Percentiles rank a stretch among this genome's conserved stretches.
These are phyloP conservation scores for Drosophila neutralis DNA, from an alignment of 2,888 invertebrate species.

Conservation along the genomic window DNA sequence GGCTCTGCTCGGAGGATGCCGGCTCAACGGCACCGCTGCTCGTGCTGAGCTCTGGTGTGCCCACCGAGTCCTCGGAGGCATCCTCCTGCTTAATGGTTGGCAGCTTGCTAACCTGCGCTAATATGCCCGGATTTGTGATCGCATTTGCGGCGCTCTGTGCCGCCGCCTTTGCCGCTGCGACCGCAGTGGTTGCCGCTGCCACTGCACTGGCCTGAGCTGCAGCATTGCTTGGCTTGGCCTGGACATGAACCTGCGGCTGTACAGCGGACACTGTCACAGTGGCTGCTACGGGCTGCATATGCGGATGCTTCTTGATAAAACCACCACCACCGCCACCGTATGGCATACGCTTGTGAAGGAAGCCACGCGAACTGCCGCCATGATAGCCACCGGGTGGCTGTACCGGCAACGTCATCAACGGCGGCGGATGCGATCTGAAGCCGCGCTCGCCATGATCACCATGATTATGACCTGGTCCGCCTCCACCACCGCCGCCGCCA, in stretches of 20 bases:
- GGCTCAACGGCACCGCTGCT: constrained; percentile 18
- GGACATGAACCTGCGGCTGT: constrained; percentile 17
- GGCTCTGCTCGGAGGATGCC: constrained; percentile 9
- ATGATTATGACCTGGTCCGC: constrained; percentile 60
- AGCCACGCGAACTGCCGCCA: constrained; percentile 71
- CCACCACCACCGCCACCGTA: constrained; percentile 79
- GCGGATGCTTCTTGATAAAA: constrained; percentile 76
- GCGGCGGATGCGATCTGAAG: constrained; percentile 81
- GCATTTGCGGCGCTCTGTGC: constrained; percentile 81
- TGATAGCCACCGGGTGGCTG: constrained; percentile 76
- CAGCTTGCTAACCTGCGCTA: constrained; percentile 66
- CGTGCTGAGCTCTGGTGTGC: constrained; percentile 44
- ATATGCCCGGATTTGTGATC: constrained; percentile 80
- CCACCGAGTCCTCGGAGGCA: constrained; percentile 57
- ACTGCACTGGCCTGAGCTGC: constrained; percentile 83
- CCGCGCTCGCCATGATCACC: constrained; percentile 73
- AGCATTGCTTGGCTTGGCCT: constrained; percentile 61
- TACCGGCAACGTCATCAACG: constrained; percentile 82
- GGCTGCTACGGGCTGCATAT: constrained; percentile 24
- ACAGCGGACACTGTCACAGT: constrained; percentile 1
- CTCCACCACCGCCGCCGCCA: constrained; percentile 66
- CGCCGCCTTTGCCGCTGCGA: constrained; percentile 82
- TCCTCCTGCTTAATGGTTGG: constrained; percentile 65
- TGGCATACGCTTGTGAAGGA: constrained; percentile 82
- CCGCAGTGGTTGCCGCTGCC: constrained; percentile 82